These are phyloP conservation scores for Brachylomia viminalis DNA, from an alignment of 2,888 invertebrate species.

Conservation along the genomic window DNA sequence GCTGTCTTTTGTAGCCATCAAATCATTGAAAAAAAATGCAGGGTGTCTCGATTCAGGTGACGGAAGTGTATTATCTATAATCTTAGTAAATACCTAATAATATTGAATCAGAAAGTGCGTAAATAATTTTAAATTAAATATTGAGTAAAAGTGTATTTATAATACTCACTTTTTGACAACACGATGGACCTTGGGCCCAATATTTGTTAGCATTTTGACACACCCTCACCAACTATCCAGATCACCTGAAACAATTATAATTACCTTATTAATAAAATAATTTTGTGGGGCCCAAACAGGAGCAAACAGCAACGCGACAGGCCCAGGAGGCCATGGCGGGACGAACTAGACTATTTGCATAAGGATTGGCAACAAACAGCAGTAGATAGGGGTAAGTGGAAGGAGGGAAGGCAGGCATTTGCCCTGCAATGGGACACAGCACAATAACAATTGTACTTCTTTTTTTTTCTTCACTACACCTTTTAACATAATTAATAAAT, in stretches of 20 bases:
- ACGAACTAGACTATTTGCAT: background rate
- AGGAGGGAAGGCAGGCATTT: background rate
- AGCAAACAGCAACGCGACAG: background rate
- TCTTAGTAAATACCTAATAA: background rate
- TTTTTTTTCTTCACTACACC: no score
- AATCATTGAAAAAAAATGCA: background rate
- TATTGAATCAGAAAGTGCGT: background rate
- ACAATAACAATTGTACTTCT: no score
- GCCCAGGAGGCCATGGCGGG: background rate
- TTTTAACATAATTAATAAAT: no score
- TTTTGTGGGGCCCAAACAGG: background rate
- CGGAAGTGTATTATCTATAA: background rate
- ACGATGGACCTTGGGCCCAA: slow-evolving; percentile 84
- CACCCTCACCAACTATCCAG: slow-evolving; percentile 70
- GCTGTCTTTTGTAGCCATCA: no score
- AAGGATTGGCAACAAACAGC: background rate
- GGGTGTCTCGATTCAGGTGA: background rate
- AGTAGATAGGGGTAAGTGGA: background rate
- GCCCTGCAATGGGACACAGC: background rate
- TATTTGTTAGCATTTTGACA: slow-evolving; percentile 81
- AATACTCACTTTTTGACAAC: slow-evolving; percentile 76
- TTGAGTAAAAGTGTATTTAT: background rate
- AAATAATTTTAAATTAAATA: background rate
- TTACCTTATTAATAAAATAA: background rate
- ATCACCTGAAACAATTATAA: slow-evolving; percentile 79